Evolutionary conservation across 1,140 invertebrate genomes (phyloP).

Genomic region (Holotrichia oblita): DNA sequence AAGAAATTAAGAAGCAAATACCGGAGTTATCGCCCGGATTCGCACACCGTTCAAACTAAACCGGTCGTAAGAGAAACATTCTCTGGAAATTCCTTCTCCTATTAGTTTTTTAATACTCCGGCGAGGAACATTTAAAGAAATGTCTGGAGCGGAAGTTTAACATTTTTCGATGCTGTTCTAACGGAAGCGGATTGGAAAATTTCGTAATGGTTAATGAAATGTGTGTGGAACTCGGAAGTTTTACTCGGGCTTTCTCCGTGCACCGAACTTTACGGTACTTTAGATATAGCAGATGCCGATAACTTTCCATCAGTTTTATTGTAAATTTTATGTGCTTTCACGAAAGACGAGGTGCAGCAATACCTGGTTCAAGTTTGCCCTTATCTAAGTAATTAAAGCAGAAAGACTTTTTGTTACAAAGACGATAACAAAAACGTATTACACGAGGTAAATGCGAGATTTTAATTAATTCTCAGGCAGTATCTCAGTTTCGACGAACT

Average conservation of each 20-base stretch:
- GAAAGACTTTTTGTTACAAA: not conserved
- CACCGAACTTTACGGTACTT: conserved; percentile 7
- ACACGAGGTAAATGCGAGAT: not conserved
- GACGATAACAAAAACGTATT: conserved; percentile 1
- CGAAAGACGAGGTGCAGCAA: conserved; percentile 14
- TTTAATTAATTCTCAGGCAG: not conserved
- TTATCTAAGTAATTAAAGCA: conserved; percentile 13
- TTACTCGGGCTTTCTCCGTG: not conserved
- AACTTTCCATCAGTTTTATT: conserved; percentile 36
- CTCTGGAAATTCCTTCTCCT: conserved; percentile 8
- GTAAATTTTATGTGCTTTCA: conserved; percentile 24
- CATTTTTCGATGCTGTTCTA: not conserved
- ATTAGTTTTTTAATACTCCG: conserved; percentile 34
- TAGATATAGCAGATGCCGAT: conserved; percentile 18
- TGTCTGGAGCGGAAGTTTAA: not conserved
- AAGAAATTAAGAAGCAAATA: conserved; percentile 13
- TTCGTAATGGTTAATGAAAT: conserved; percentile 24
- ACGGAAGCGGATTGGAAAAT: conserved; percentile 21
- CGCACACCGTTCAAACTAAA: conserved; percentile 30
- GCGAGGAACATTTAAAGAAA: conserved; percentile 23
- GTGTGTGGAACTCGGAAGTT: conserved; percentile 11
- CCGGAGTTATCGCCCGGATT: conserved; percentile 4
- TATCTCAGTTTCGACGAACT: too few species aligned
- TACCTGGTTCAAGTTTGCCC: not conserved
- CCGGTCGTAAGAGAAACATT: conserved; percentile 26